Evolutionary conservation across 2,888 invertebrate genomes (phyloP).

Genomic region (Exephanes ischioxanthus): DNA sequence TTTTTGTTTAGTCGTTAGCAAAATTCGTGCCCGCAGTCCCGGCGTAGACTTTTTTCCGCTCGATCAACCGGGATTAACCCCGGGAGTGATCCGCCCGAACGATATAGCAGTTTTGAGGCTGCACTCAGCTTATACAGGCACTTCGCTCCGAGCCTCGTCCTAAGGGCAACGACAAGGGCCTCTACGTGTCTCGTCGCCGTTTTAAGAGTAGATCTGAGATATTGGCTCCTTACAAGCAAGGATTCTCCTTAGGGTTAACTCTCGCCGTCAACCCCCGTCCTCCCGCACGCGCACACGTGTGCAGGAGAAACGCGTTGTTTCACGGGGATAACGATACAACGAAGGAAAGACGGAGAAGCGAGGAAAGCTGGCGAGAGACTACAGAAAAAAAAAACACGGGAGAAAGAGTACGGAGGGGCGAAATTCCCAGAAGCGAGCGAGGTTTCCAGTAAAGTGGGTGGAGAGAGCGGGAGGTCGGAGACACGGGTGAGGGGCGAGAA

Average conservation of each 20-base stretch:
- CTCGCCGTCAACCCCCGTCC: conserved; percentile 16
- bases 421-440: conserved; percentile 54
- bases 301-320: conserved; percentile 49
- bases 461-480: conserved; percentile 29
- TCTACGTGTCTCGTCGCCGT: conserved; percentile 23
- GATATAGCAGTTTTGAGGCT: conserved; percentile 16
- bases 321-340: conserved; percentile 40
- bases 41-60: not conserved
- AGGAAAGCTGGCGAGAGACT: not conserved
- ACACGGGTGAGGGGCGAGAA: conserved; percentile 49
- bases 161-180: conserved; percentile 12
- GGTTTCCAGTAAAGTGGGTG: conserved; percentile 37
- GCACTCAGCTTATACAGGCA: not conserved
- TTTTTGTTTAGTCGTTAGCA: conserved; percentile 6
- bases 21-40: not conserved
- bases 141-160: conserved; percentile 5
- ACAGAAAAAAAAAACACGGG: conserved; percentile 9
- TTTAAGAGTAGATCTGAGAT: conserved; percentile 35
- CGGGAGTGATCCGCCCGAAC: not conserved
- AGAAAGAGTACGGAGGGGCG: conserved; percentile 53
- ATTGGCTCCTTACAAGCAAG: conserved; percentile 16
- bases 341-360: conserved; percentile 41
- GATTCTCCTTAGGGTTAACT: conserved; percentile 41
- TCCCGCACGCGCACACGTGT: conserved; percentile 2
- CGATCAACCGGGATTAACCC: not conserved